phyloP scores from a whole-genome alignment of 2,797 vertebrate genomes.

The Eleutherodactylus coqui region DNA sequence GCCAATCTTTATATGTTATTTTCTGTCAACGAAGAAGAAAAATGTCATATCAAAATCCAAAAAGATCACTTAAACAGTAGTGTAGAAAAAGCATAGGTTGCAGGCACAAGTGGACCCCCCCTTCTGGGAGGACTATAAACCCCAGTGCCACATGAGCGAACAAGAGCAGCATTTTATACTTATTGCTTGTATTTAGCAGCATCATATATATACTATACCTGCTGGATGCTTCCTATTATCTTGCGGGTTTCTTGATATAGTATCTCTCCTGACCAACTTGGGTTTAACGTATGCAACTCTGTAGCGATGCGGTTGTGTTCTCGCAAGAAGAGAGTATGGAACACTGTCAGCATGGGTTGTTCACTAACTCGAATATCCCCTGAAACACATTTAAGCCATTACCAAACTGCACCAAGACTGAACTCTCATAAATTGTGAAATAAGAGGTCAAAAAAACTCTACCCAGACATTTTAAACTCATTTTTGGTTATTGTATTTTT shows the following conservation, averaged over 20 bases:
- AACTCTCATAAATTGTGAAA: too few species aligned
- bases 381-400: slow-evolving; percentile 65
- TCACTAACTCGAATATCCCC: slow-evolving; percentile 85
- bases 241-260: slow-evolving; percentile 89
- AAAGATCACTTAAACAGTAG: too few species aligned
- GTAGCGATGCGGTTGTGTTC: slow-evolving; percentile 88
- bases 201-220: slow-evolving; percentile 74
- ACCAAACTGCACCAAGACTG: not conserved
- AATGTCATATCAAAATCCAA: not conserved
- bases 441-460: too few species aligned
- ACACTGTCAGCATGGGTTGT: slow-evolving; percentile 79
- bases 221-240: slow-evolving; percentile 81
- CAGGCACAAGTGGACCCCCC: too few species aligned
- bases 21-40: slow-evolving; percentile 71
- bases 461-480: too few species aligned
- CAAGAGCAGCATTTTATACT: not conserved
- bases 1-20: slow-evolving; percentile 86
- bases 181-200: not conserved
- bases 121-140: too few species aligned
- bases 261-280: slow-evolving; percentile 84
- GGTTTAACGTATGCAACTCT: slow-evolving; percentile 79
- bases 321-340: slow-evolving; percentile 85
- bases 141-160: too few species aligned
- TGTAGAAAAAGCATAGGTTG: not conserved
- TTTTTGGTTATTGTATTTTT: too few species aligned